Base-by-base conservation (phyloP, 2,888 invertebrate genomes). In the Dermolepida albohirtum region DNA sequence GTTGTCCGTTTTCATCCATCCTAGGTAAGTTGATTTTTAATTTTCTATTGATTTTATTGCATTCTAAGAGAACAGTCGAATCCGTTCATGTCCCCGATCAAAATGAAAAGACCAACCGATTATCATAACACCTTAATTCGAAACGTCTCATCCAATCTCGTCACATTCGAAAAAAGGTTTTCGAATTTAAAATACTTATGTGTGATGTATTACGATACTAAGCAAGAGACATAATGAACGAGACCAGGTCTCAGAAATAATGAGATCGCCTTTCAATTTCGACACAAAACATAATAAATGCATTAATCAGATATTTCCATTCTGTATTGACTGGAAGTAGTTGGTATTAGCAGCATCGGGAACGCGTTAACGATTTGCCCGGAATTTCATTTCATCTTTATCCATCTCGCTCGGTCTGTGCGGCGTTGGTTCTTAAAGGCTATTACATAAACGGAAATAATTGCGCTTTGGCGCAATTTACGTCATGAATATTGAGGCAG, bases 401-500 rank as follows among this genome's bases (percentile, higher is more conserved):
- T 62, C 59, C 59, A 62, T 62, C 47, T 62, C 59, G 49, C 59
- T 62, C 59, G 59, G 29, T 29, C 47, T 47, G 47, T 62, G 47
- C 27, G 34, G 59, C 6, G 34, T 34, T 49, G 47, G 47, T 62
- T 62, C 59, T 62, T 47, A 62, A 47, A 49, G 47, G 59, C 59
- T 62, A 62, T 62, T 62, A 62, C 59, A 62, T 62, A 62, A 62
- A 62, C 59, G 47, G 59, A 62, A 62, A 62, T 62, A 62, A 62
- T 62, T 62, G 59, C 59, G 59, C 59, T 62, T 62, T 62, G 59
- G 59, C 59, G 59, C 59, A 62, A 62, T 62, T 62, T 62, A 49
- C 59, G 59, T 62, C 59, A 62, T 62, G 59, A 62, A 62, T 62
- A 62, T 62, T 62, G 59, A 62, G 47, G 47, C 29, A 62, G 39